These are phyloP conservation scores for Melipona beecheii DNA, from an alignment of 2,888 invertebrate species.

Conservation along the genomic window DNA sequence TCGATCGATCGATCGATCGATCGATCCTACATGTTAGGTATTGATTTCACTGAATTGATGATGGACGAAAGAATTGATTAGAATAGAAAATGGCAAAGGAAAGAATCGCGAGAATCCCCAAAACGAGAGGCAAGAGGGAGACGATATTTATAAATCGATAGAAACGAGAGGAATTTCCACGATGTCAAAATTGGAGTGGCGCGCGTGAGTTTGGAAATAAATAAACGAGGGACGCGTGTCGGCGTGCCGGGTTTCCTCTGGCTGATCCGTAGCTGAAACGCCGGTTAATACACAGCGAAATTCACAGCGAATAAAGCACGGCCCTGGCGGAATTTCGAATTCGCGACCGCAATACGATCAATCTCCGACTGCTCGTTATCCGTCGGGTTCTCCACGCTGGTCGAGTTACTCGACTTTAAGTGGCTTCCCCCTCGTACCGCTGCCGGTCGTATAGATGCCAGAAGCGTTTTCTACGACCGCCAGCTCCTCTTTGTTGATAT, in stretches of 20 bases:
- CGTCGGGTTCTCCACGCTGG: slow-evolving; percentile 71
- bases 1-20: no score
- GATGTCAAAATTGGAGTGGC: background rate
- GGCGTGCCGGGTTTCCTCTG: slow-evolving; percentile 26
- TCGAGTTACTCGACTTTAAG: slow-evolving; percentile 70
- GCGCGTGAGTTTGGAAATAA: slow-evolving; percentile 3
- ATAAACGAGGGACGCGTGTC: slow-evolving; percentile 18
- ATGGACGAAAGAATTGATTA: no score
- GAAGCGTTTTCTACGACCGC: slow-evolving; percentile 45
- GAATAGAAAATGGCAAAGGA: no score
- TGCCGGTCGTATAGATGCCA: slow-evolving; percentile 48
- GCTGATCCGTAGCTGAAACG: slow-evolving; percentile 39
- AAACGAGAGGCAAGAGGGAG: background rate
- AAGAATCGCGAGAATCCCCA: background rate
- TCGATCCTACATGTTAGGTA: no score
- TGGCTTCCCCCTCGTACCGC: slow-evolving; percentile 47
- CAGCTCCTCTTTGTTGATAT: slow-evolving; percentile 44
- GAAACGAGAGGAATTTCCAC: background rate
- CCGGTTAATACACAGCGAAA: slow-evolving; percentile 50
- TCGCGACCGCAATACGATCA: slow-evolving; percentile 73
- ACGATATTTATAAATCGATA: background rate
- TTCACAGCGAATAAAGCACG: slow-evolving; percentile 59
- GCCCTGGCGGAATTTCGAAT: slow-evolving; percentile 73
- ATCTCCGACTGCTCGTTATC: slow-evolving; percentile 75
- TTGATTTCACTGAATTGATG: no score